Percentiles rank a stretch among this genome's conserved stretches.
These are phyloP conservation scores for Ochotona curzoniae DNA, from an alignment of 2,113 vertebrate species.

Conservation along the genomic window DNA sequence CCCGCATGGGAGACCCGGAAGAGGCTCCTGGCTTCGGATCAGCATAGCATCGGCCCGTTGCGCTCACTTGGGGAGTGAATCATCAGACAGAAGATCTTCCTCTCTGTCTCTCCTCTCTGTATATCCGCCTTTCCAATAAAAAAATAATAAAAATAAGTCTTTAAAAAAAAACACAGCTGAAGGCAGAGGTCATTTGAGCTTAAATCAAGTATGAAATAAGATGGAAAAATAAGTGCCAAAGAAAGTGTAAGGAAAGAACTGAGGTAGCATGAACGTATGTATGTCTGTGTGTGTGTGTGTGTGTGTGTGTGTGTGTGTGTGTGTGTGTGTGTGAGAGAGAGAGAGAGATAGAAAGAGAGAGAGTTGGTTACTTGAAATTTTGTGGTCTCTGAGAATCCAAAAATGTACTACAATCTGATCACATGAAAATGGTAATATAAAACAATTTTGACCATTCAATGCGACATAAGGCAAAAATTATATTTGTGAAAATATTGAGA, in stretches of 20 bases:
- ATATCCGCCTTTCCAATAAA: too few relatives aligned
- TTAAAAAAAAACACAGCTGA: neutral
- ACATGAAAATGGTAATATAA: neutral
- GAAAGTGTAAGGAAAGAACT: neutral
- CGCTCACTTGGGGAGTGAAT: too few relatives aligned
- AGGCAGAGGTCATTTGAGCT: neutral
- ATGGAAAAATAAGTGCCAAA: neutral
- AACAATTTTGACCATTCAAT: neutral
- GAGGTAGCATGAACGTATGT: neutral
- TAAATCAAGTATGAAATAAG: neutral
- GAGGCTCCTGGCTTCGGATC: too few relatives aligned
- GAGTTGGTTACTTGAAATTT: neutral
- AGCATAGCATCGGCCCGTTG: too few relatives aligned
- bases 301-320: neutral
- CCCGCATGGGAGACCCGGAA: too few relatives aligned
- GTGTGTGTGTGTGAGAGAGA: neutral
- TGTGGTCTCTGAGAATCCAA: neutral
- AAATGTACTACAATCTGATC: neutral
- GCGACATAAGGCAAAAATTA: neutral
- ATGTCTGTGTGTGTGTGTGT: neutral
- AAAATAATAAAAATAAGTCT: too few relatives aligned
- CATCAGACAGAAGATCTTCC: too few relatives aligned
- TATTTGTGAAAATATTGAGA: neutral
- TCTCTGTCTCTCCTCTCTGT: too few relatives aligned
- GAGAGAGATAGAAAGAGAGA: too few relatives aligned